Evolutionary conservation across 2,113 vertebrate species (phyloP).

Genomic region (Colistium nudipinnis): DNA sequence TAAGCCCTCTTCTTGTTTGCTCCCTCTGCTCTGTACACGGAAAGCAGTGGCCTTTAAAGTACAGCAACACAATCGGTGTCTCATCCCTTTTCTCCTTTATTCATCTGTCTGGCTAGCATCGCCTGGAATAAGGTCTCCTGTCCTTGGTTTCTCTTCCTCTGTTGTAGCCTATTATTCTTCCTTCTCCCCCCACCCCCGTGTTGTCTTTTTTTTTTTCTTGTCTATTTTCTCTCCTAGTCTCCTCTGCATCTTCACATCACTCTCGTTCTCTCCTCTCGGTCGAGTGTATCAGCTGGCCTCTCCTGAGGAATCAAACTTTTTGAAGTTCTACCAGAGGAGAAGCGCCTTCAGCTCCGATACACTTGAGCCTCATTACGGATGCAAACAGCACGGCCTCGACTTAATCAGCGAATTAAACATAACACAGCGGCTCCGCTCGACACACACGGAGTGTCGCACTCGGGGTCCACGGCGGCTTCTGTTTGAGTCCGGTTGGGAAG

Average conservation of each 20-base stretch:
- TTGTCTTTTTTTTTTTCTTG: conserved; percentile 6
- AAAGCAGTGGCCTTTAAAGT: conserved; percentile 33
- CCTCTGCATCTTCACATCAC: conserved; percentile 33
- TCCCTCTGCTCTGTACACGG: not conserved
- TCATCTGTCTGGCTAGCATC: not conserved
- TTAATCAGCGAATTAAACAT: conserved; percentile 43
- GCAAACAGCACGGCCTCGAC: conserved; percentile 53
- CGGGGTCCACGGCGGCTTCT: not conserved
- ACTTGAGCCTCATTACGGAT: conserved; percentile 56
- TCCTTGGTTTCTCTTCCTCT: conserved; percentile 17
- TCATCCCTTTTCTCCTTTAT: conserved; percentile 4
- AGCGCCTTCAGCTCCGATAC: conserved; percentile 63
- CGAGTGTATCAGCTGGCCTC: conserved; percentile 46
- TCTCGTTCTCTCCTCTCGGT: conserved; percentile 32
- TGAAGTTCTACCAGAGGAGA: conserved; percentile 63
- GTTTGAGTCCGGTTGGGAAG: too few relatives aligned
- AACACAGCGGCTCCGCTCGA: conserved; percentile 13
- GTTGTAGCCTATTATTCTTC: conserved; percentile 26
- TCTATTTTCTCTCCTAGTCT: too few relatives aligned
- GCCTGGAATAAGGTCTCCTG: conserved; percentile 20
- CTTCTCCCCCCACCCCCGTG: too few relatives aligned
- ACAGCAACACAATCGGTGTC: conserved; percentile 18
- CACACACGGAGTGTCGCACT: not conserved
- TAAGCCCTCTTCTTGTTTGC: conserved; percentile 5
- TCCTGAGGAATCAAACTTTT: conserved; percentile 62